These are phyloP conservation scores for Amphimallon solstitiale DNA, from an alignment of 2,888 invertebrate species.

Conservation along the genomic window DNA sequence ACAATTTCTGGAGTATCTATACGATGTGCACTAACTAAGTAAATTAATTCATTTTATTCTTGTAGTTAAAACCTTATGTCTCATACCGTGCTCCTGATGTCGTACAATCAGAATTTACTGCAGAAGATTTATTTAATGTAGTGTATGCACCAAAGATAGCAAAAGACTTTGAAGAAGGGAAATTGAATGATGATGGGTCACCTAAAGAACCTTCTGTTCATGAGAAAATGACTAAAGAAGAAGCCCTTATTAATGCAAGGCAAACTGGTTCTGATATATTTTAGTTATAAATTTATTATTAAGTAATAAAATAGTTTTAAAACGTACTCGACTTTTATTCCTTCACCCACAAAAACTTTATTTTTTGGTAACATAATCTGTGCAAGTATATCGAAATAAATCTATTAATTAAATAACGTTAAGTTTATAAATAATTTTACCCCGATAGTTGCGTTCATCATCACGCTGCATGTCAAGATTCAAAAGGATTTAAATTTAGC, in stretches of 20 bases:
- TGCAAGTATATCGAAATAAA: too few species aligned
- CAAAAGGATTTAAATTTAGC: too few species aligned
- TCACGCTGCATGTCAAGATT: too few species aligned
- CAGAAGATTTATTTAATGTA: slow-evolving; percentile 83
- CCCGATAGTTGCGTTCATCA: too few species aligned
- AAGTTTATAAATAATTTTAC: too few species aligned
- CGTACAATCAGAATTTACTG: slow-evolving; percentile 82
- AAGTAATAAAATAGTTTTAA: too few species aligned
- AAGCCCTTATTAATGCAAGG: slow-evolving; percentile 76
- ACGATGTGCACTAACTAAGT: too few species aligned
- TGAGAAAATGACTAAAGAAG: slow-evolving; percentile 76
- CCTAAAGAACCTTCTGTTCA: slow-evolving; percentile 77
- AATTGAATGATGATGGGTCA: slow-evolving; percentile 75
- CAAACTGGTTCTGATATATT: slow-evolving; percentile 88
- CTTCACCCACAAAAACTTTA: too few species aligned
- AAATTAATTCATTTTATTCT: slow-evolving; percentile 42
- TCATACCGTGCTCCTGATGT: slow-evolving; percentile 85
- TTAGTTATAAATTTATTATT: slow-evolving; percentile 45
- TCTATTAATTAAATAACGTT: too few species aligned
- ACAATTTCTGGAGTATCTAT: slow-evolving; percentile 15
- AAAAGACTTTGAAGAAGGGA: slow-evolving; percentile 76
- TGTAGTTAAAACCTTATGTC: slow-evolving; percentile 90
- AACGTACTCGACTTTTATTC: too few species aligned
- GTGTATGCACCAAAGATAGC: slow-evolving; percentile 83
- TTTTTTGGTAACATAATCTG: too few species aligned